Conservation (phyloP, 2,113 vertebrate genomes). For the Anseranas semipalmata region DNA sequence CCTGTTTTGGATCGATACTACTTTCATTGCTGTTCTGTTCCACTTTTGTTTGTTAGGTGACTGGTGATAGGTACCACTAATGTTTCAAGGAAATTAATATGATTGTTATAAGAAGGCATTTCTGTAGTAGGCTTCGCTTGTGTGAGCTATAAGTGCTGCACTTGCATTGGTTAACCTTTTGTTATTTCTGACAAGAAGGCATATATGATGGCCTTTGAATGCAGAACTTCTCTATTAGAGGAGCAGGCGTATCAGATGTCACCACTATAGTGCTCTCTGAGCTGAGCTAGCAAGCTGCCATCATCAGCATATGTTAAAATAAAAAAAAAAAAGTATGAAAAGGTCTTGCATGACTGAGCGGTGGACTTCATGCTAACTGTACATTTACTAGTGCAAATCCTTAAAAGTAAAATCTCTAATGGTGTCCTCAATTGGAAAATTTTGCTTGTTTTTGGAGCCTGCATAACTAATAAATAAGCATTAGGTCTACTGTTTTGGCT, state of each 20-base stretch:
- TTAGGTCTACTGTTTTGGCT: background rate
- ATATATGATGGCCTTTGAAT: constrained; percentile 21
- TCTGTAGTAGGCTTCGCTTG: background rate
- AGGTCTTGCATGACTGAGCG: constrained; percentile 16
- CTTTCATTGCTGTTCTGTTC: background rate
- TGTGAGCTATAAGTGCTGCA: background rate
- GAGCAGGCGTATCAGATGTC: constrained; percentile 28
- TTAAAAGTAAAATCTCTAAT: background rate
- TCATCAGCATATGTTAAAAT: constrained; percentile 37
- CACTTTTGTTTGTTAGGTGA: background rate
- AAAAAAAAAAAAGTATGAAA: constrained; percentile 55
- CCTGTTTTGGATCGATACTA: background rate
- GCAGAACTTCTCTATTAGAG: constrained; percentile 1
- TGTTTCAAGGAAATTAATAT: constrained; percentile 25
- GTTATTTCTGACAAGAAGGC: background rate
- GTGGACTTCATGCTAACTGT: constrained; percentile 40
- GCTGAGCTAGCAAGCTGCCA: constrained; percentile 35
- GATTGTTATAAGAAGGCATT: constrained; percentile 15
- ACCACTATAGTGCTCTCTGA: constrained; percentile 26
- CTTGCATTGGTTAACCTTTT: constrained; percentile 27
- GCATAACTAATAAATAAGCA: background rate
- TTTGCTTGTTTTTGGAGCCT: background rate
- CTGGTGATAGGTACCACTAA: background rate
- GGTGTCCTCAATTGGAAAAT: background rate
- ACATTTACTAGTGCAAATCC: constrained; percentile 20